These are phyloP conservation scores for Ommatoiulus sabulosus DNA, from an alignment of 2,888 invertebrate genomes.

Conservation along the genomic window DNA sequence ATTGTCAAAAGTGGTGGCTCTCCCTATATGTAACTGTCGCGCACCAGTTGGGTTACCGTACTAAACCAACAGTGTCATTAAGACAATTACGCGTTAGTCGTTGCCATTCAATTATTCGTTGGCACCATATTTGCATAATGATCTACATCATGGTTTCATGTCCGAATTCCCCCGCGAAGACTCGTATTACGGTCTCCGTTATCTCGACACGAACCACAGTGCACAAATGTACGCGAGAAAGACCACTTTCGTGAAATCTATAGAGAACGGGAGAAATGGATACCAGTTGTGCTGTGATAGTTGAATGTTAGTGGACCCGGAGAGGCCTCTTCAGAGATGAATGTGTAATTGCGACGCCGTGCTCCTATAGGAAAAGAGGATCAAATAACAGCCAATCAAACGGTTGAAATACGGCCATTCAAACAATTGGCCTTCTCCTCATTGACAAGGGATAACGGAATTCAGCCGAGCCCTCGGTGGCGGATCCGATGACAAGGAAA, in stretches of 20 bases:
- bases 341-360: slow-evolving; percentile 27
- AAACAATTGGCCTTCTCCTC: slow-evolving; percentile 20
- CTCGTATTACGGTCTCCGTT: neutral
- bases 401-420: slow-evolving; percentile 3
- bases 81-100: neutral
- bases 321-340: slow-evolving; percentile 18
- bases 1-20: no score
- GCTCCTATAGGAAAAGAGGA: slow-evolving; percentile 24
- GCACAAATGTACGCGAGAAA: slow-evolving; percentile 4
- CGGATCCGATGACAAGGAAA: slow-evolving; percentile 12
- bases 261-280: neutral
- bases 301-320: slow-evolving; percentile 24
- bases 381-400: slow-evolving; percentile 34
- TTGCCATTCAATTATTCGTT: neutral
- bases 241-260: slow-evolving; percentile 14
- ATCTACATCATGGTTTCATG: neutral
- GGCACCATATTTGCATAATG: neutral
- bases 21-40: neutral
- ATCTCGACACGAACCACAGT: neutral
- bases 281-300: neutral
- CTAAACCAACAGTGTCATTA: neutral
- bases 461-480: neutral
- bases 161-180: neutral
- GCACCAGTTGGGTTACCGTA: neutral
- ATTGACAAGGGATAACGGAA: slow-evolving; percentile 33